Base-by-base conservation (phyloP, 2,113 vertebrate genomes). In the Pelecanus crispus region DNA sequence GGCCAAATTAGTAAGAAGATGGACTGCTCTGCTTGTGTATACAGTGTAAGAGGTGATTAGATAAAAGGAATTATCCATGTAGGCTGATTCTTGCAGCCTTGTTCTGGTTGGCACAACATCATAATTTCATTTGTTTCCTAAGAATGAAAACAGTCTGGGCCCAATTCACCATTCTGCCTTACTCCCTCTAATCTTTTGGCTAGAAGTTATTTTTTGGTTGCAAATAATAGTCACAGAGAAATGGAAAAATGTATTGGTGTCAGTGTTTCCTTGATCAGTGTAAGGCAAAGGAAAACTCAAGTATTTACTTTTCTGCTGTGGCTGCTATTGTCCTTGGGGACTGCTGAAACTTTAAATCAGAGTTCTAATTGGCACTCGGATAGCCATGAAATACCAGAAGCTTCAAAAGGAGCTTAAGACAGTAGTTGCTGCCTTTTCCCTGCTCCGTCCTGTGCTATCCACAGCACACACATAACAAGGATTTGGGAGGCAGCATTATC, bases 381-480 rank as follows among this genome's bases (percentile, higher is more conserved):
- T 50, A 92, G 62, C 81, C 84, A 94, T 71, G 88, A 94, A 96
- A 96, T 92, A 89, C 80, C 75, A 81, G 70, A 73, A 94, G 65
- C 68, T 92, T 94, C 92, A 95, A 87, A 96, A 97, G 77, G 29
- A 95, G 92, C 87, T 95, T 91, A 94, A 94, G 61, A 89, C 65
- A 75, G 50, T 79, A 79, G 92, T 45, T 92, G 17, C 70, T 95
- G 78, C 58, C 45, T 96, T 89, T 91, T 62, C 26, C 16, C 26
- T 92, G 38, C 81, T 95, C 83, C 7, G 3, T 86, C 82, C 88
- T 79, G 66, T 85, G 61, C 86, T 94, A 56, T 79, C 89, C 92
- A 56, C 44, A 67, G 61, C 68, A 67, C 52, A 72, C 44, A 68
- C 17, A 62, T 91, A 96, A 87, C 78, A 94, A 89, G 95, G 84